Conservation (phyloP, 2,888 invertebrate species). For the Tipula confusa region DNA sequence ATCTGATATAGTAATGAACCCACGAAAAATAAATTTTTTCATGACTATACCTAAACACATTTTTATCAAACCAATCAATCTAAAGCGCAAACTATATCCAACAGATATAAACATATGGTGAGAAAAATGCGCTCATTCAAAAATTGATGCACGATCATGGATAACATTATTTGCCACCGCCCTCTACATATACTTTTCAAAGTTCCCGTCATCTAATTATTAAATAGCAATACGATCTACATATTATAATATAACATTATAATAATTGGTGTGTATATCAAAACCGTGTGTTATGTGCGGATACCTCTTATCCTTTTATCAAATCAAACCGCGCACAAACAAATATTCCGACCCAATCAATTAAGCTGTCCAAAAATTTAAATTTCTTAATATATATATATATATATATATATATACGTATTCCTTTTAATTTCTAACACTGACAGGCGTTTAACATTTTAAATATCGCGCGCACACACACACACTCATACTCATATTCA, state of each 20-base stretch:
- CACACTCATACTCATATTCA: background rate
- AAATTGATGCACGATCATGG: background rate
- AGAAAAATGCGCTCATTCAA: background rate
- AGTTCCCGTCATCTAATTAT: background rate
- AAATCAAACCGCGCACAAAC: background rate
- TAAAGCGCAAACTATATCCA: background rate
- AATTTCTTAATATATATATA: background rate
- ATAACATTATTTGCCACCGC: background rate
- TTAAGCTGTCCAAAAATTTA: background rate
- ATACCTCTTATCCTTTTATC: background rate
- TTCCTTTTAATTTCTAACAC: background rate
- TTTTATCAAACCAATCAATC: background rate
- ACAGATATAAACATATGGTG: background rate
- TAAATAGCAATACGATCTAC: background rate
- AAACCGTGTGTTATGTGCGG: background rate
- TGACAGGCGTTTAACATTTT: conserved; percentile 12
- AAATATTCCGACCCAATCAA: background rate
- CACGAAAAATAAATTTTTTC: background rate
- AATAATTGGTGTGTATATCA: conserved; percentile 12
- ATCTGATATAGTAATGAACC: background rate
- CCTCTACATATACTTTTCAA: background rate
- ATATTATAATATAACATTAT: background rate
- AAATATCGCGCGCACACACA: background rate
- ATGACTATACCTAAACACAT: no score
- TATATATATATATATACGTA: no score